These are phyloP conservation scores for Pseudomugil tenellus DNA, from an alignment of 2,797 vertebrate genomes.

Conservation along the genomic window DNA sequence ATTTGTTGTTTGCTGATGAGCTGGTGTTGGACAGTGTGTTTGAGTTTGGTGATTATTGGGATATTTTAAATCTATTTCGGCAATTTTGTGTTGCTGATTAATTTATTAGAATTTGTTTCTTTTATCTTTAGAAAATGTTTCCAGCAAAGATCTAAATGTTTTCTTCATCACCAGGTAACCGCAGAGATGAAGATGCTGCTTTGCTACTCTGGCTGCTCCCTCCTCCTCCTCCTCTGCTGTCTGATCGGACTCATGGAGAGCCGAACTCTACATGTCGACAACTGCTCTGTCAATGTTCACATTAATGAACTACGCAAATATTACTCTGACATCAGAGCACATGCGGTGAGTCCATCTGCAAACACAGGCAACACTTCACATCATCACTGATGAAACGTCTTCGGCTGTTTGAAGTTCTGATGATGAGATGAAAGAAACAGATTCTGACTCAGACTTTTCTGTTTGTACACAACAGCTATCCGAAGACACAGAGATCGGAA, in stretches of 20 bases:
- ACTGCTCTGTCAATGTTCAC: conserved; percentile 77
- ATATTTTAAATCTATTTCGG: neutral
- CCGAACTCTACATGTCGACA: conserved; percentile 67
- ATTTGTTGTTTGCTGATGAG: neutral
- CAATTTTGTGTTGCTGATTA: neutral
- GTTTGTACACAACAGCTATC: conserved; percentile 59
- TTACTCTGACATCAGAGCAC: conserved; percentile 70
- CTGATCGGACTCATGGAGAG: conserved; percentile 36
- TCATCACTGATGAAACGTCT: neutral
- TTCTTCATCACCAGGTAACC: conserved; percentile 26
- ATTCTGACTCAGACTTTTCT: conserved; percentile 1
- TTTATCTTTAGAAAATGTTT: neutral
- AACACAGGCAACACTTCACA: neutral
- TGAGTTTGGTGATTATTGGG: neutral
- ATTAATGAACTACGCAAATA: conserved; percentile 76
- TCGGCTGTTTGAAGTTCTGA: neutral
- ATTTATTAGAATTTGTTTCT: neutral
- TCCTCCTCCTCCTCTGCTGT: conserved; percentile 61
- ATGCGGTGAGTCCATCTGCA: conserved; percentile 68
- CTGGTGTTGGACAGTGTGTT: neutral
- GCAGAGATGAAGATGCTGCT: conserved; percentile 55
- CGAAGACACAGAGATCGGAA: conserved; percentile 67
- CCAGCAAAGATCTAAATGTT: conserved; percentile 2
- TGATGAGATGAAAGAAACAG: neutral
- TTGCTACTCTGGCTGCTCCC: conserved; percentile 24